Evolutionary conservation across 2,888 invertebrate species (phyloP).

Genomic region (Polyommatus icarus): DNA sequence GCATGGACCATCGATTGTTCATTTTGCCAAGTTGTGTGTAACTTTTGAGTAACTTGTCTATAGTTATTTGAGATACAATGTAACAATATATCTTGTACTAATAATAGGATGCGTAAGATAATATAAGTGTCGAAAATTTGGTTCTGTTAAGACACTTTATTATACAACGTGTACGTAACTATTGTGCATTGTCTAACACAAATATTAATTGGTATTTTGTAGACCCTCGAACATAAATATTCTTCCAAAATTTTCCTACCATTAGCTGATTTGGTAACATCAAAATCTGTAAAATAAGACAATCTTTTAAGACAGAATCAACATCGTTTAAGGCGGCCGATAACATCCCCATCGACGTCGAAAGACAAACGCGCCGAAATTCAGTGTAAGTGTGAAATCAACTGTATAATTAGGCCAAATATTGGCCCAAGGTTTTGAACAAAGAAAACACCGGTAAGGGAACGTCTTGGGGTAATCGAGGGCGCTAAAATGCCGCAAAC

Average conservation of each 20-base stretch:
- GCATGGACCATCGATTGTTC: conserved; percentile 68
- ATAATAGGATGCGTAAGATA: no score
- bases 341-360: conserved; percentile 40
- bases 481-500: conserved; percentile 50
- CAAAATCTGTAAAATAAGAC: conserved; percentile 9
- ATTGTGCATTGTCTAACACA: not conserved
- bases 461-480: conserved; percentile 57
- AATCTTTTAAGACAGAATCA: conserved; percentile 30
- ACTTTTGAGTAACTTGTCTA: not conserved
- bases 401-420: conserved; percentile 68
- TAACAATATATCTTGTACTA: no score
- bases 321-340: conserved; percentile 36
- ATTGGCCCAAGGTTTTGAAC: conserved; percentile 63
- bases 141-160: no score
- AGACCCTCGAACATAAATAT: not conserved
- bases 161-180: no score
- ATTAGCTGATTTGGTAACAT: not conserved
- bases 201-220: not conserved
- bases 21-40: conserved; percentile 26
- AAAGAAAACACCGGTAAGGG: conserved; percentile 66
- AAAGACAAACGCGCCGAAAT: conserved; percentile 54
- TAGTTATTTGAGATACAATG: not conserved
- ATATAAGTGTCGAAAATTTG: no score
- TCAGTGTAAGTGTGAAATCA: conserved; percentile 66
- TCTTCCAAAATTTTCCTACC: not conserved